A percentile compares a stretch with the other conserved stretches of the same genome.
Evolutionary conservation across 2,113 vertebrate species (phyloP).

Genomic region (Probosciger aterrimus): DNA sequence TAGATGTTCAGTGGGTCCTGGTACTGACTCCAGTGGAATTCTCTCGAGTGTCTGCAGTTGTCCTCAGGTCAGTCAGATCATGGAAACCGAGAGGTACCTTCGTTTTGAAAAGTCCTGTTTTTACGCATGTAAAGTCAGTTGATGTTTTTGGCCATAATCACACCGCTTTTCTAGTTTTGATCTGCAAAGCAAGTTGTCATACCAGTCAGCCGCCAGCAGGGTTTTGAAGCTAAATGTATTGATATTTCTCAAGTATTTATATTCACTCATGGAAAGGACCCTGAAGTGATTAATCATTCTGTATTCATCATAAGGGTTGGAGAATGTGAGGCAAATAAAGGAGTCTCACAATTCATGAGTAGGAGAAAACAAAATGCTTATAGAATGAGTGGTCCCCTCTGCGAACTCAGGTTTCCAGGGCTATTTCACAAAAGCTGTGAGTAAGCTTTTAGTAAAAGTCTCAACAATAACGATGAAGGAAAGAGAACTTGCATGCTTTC

Average conservation of each 20-base stretch:
- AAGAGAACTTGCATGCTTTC: neutral
- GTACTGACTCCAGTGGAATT: neutral
- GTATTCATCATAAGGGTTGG: neutral
- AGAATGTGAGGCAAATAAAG: neutral
- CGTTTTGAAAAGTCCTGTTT: neutral
- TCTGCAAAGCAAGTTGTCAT: neutral
- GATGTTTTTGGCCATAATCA: neutral
- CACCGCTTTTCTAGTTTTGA: neutral
- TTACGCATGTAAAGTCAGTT: neutral
- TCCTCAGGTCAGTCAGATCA: neutral
- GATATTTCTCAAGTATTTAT: neutral
- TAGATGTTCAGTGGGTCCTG: neutral
- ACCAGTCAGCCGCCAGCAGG: neutral
- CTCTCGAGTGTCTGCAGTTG: neutral
- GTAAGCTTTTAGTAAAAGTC: neutral
- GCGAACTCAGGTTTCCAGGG: neutral
- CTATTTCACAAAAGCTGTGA: neutral
- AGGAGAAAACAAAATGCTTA: neutral
- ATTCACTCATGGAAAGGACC: neutral
- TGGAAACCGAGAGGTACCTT: neutral
- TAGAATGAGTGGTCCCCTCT: neutral
- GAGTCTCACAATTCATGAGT: neutral
- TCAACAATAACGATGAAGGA: neutral
- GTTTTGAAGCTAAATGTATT: neutral
- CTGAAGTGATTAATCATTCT: neutral